These are phyloP conservation scores for Aratinga solstitialis DNA, from an alignment of 2,797 vertebrate species.

Conservation along the genomic window DNA sequence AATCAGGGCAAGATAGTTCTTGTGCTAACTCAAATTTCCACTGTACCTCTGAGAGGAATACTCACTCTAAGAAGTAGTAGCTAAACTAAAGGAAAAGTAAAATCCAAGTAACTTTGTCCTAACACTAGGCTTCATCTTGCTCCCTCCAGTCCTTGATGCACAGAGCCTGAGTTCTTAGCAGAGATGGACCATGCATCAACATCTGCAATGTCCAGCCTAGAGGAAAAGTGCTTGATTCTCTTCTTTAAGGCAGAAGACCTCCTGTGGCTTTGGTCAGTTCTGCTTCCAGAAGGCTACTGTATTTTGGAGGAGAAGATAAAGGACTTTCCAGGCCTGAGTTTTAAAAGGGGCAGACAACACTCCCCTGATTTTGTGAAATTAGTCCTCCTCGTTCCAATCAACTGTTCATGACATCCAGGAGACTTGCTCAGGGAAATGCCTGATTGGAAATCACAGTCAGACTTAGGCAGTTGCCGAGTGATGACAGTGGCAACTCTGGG, in stretches of 20 bases:
- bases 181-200: neutral
- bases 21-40: neutral
- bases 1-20: neutral
- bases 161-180: neutral
- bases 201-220: neutral
- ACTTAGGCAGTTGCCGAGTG: neutral
- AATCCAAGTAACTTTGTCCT: neutral
- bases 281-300: neutral
- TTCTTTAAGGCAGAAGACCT: neutral
- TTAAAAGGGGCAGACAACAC: neutral
- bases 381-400: neutral
- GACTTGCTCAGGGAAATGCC: neutral
- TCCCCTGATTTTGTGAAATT: neutral
- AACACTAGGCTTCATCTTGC: neutral
- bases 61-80: neutral
- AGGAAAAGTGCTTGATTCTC: neutral
- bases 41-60: neutral
- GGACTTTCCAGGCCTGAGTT: neutral
- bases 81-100: neutral
- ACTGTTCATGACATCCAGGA: neutral
- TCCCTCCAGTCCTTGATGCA: neutral
- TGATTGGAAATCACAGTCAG: neutral
- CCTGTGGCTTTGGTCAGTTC: neutral
- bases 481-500: neutral
- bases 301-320: neutral